Percentiles rank a stretch among this genome's conserved stretches.
Evolutionary conservation across 2,113 vertebrate genomes (phyloP).

Genomic region (Sisor rabdophorus): DNA sequence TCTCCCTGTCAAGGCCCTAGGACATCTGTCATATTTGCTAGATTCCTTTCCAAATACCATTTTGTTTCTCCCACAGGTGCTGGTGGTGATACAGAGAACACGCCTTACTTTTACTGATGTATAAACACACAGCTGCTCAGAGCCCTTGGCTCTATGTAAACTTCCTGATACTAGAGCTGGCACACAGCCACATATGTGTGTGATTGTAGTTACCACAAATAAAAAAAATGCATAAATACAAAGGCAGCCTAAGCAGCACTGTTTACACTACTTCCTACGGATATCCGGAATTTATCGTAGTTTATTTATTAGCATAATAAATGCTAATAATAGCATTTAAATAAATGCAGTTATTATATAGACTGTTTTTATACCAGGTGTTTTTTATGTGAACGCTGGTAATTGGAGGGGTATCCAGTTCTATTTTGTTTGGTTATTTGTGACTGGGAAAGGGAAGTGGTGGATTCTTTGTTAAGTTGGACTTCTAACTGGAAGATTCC

Average conservation of each 20-base stretch:
- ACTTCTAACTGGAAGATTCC: too few species aligned
- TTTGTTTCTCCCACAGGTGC: constrained; percentile 35
- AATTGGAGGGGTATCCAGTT: not conserved
- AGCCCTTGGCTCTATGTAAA: constrained; percentile 45
- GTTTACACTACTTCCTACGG: not conserved
- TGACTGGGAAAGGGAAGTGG: too few species aligned
- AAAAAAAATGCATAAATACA: constrained; percentile 5
- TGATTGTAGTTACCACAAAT: not conserved
- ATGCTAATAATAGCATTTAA: too few species aligned
- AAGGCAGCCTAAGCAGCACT: not conserved
- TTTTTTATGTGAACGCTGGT: not conserved
- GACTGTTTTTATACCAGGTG: not conserved
- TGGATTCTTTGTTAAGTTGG: too few species aligned
- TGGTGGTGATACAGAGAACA: constrained; percentile 26
- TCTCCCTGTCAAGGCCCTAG: constrained; percentile 34
- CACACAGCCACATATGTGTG: not conserved
- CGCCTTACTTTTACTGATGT: constrained; percentile 54
- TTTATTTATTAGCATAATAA: too few species aligned
- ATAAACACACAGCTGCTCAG: constrained; percentile 51
- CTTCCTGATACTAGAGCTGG: constrained; percentile 45
- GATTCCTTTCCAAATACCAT: constrained; percentile 40
- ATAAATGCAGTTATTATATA: too few species aligned
- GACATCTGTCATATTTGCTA: constrained; percentile 47
- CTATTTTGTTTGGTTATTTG: not conserved
- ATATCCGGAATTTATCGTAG: constrained; percentile 9